Evolutionary conservation across 1,140 invertebrate genomes (phyloP).

Genomic region (Heterodera carotae): DNA sequence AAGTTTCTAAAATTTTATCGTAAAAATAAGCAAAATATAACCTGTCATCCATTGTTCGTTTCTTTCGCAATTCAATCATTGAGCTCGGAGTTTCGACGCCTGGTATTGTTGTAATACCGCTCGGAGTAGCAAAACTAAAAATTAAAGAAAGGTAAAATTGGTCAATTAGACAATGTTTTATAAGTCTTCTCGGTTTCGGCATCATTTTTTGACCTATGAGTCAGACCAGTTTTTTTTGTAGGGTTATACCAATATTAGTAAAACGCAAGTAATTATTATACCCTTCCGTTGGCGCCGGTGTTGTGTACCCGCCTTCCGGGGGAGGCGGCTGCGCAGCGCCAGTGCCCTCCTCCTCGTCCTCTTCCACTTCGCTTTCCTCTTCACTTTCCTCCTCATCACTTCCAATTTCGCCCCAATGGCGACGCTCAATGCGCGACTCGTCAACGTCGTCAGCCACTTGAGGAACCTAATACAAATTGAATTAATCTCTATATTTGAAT

Average conservation of each 20-base stretch:
- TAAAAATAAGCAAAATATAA: conserved; percentile 74
- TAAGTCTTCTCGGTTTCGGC: too few relatives aligned
- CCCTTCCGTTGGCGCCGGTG: conserved; percentile 56
- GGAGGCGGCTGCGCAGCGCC: conserved; percentile 20
- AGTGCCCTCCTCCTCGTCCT: conserved; percentile 71
- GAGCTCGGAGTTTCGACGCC: conserved; percentile 92
- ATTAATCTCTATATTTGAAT: too few relatives aligned
- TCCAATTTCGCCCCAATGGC: conserved; percentile 94
- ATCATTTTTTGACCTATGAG: too few relatives aligned
- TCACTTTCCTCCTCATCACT: conserved; percentile 83
- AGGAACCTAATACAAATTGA: conserved; percentile 7
- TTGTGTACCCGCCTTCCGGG: conserved; percentile 64
- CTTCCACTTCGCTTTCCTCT: conserved; percentile 71
- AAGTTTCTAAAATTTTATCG: not conserved
- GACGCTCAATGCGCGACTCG: conserved; percentile 87
- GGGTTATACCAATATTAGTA: too few relatives aligned
- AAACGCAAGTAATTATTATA: conserved; percentile 11
- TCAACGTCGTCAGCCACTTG: conserved; percentile 63
- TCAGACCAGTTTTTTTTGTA: too few relatives aligned
- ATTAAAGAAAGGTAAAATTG: not conserved
- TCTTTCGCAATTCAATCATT: conserved; percentile 93
- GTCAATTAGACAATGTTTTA: too few relatives aligned
- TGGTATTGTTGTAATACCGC: conserved; percentile 89
- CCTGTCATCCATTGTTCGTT: conserved; percentile 93
- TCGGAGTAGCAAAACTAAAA: conserved; percentile 79